Conservation (phyloP, 2,797 vertebrate species). For the Acipenser ruthenus region DNA sequence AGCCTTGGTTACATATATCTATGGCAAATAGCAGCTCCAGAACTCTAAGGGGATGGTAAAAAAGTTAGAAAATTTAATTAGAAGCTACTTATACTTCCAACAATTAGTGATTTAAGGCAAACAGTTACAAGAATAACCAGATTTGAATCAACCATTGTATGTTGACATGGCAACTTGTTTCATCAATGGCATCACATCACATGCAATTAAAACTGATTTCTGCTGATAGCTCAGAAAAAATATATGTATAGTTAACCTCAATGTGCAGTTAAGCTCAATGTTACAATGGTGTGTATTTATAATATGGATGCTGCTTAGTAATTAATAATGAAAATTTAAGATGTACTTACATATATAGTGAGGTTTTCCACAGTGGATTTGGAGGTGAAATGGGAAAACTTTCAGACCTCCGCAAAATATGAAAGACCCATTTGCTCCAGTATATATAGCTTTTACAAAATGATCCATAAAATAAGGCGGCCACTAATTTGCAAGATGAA, state of each 20-base stretch:
- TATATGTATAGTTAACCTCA: background rate
- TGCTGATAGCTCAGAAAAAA: no score
- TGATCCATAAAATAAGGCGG: no score
- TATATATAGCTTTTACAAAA: background rate
- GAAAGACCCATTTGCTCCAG: slow-evolving; percentile 3
- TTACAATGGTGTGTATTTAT: background rate
- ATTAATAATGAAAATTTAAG: slow-evolving; percentile 2
- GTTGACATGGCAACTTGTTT: no score
- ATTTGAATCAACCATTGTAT: no score
- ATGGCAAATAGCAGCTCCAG: no score
- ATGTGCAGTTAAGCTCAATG: background rate
- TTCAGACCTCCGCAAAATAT: background rate
- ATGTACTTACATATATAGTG: slow-evolving; percentile 25
- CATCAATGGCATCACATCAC: background rate
- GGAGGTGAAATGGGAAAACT: slow-evolving; percentile 8
- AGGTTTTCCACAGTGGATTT: slow-evolving; percentile 10
- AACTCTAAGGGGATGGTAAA: no score
- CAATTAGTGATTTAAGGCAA: no score
- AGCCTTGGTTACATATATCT: no score
- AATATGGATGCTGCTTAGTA: background rate
- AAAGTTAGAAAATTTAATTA: no score
- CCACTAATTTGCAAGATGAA: no score
- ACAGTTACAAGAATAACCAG: no score
- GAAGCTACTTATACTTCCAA: no score
- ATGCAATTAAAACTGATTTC: slow-evolving; percentile 3